Evolutionary conservation across 2,888 invertebrate genomes (phyloP), one percentile per base, ranked within the genome.

Genomic region (Blastobasis adustella): DNA sequence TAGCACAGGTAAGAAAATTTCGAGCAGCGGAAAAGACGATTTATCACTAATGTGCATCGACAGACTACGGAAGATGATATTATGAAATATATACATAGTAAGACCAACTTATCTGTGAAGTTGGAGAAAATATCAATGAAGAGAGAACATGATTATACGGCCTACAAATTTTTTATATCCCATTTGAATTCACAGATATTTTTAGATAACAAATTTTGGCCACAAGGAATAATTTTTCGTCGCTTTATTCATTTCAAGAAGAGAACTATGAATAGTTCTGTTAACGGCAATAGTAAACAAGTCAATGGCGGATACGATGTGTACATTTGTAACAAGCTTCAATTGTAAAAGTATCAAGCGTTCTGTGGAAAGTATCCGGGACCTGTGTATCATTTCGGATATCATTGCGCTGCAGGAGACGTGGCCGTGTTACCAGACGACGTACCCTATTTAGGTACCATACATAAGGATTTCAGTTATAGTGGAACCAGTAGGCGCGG

Each of bases 381-480:
- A 46, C 0, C 41, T 66, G 9, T 65, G 61, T 50, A 23, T 45
- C 4, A 9, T 38, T 1, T 56, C 54, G 0, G 59, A 61, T 37
- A 37, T 62, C 0, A 37, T 62, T 9, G 60, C 61, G 0, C 54
- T 63, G 1, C 62, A 63, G 36, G 62, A 65, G 37, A 59, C 58
- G 0, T 65, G 65, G 62, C 48, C n/a, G n/a, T 65, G 4, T 42
- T 63, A 5, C 63, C 60, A 0, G 53, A 64, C 9, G 62, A 66
- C 10, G 23, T 66, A 0, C 39, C 56, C 0, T n/a, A n/a, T n/a
- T n/a, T n/a, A n/a, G n/a, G n/a, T n/a, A n/a, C n/a, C n/a, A n/a
- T n/a, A n/a, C n/a, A 40, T 10, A 9, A 10, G 0, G 40, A 37
- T 1, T 49, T 49, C 44, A 10, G 5, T 6, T 49, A n/a, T 23